These are phyloP conservation scores for Acanthornis magna DNA, from an alignment of 2,797 vertebrate species.

Conservation along the genomic window DNA sequence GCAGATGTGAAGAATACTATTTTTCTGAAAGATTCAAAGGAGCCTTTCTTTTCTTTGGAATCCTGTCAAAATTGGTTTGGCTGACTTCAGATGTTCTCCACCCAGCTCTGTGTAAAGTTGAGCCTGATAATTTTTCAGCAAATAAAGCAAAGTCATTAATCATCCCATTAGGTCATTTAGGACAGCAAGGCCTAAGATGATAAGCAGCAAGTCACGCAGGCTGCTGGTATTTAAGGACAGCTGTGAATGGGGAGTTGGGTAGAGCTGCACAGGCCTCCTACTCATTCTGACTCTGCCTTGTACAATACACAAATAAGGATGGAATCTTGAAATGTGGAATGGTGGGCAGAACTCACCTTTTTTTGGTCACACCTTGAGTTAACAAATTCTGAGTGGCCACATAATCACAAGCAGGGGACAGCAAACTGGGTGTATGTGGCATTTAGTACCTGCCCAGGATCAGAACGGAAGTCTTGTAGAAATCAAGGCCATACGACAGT, in stretches of 20 bases:
- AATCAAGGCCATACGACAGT: not conserved
- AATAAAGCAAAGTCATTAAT: not conserved
- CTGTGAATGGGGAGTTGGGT: not conserved
- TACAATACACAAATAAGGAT: not conserved
- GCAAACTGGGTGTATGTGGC: not conserved
- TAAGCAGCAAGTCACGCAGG: not conserved
- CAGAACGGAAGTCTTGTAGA: not conserved
- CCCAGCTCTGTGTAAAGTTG: not conserved
- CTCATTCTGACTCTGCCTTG: not conserved
- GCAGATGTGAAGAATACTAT: not conserved
- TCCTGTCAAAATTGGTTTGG: not conserved
- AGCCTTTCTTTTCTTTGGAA: constrained; percentile 20
- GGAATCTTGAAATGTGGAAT: not conserved
- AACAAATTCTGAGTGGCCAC: not conserved
- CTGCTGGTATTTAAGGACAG: not conserved
- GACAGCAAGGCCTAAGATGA: not conserved
- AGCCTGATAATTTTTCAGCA: not conserved
- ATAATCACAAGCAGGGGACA: not conserved
- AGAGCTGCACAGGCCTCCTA: not conserved
- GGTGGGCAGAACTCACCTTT: not conserved
- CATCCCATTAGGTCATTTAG: not conserved
- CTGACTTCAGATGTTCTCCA: not conserved
- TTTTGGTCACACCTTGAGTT: not conserved
- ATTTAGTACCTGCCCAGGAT: not conserved
- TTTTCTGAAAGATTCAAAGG: not conserved